Percentiles rank a stretch among this genome's conserved stretches.
Conservation (phyloP, 2,888 invertebrate species). For the Callyntrura sp. region DNA sequence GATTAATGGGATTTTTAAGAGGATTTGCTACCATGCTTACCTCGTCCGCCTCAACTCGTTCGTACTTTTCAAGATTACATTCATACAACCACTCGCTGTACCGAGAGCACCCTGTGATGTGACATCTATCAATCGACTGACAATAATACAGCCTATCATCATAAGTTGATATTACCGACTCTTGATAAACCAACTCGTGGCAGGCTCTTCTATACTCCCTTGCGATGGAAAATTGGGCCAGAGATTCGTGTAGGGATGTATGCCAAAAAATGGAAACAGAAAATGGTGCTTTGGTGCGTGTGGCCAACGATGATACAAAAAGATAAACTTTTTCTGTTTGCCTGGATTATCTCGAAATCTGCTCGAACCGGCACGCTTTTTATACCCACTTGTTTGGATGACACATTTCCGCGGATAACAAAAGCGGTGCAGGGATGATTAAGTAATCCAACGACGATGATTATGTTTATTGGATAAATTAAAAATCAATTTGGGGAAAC, state of each 20-base stretch:
- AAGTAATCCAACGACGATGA: conserved; percentile 46
- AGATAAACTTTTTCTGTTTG: conserved; percentile 42
- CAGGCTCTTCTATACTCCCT: not conserved
- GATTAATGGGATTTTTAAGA: conserved; percentile 69
- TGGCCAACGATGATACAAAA: conserved; percentile 58
- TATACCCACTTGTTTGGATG: not conserved
- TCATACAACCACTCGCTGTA: not conserved
- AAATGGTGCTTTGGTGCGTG: conserved; percentile 13
- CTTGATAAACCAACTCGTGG: not conserved
- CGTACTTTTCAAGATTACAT: conserved; percentile 3
- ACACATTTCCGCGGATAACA: conserved; percentile 6
- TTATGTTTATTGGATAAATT: conserved; percentile 53
- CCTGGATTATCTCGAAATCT: conserved; percentile 66
- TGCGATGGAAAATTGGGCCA: not conserved
- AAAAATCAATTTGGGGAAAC: conserved; percentile 65
- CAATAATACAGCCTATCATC: conserved; percentile 41
- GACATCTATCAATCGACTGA: conserved; percentile 57
- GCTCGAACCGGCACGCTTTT: conserved; percentile 48
- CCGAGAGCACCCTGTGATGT: conserved; percentile 57
- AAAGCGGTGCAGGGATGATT: conserved; percentile 23
- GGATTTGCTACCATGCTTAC: conserved; percentile 56
- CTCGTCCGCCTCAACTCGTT: conserved; percentile 4
- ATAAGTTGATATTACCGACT: conserved; percentile 5
- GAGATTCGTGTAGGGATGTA: conserved; percentile 19
- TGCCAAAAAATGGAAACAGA: conserved; percentile 17